Percentiles rank a stretch among this genome's conserved stretches.
These are phyloP conservation scores for Sebastolobus alascanus DNA, from an alignment of 2,797 vertebrate species.

Conservation along the genomic window DNA sequence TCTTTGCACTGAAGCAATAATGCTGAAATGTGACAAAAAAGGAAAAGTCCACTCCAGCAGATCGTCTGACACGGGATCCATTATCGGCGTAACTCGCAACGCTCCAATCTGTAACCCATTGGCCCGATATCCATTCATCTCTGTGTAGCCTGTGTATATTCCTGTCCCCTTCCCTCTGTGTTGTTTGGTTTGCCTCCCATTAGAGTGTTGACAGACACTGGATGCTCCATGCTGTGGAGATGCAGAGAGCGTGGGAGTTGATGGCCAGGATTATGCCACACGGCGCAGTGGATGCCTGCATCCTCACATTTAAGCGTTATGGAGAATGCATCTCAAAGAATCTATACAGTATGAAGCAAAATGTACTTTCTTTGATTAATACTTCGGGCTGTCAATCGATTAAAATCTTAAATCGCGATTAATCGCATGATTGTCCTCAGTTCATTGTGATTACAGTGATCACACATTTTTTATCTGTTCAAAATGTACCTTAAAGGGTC, in stretches of 20 bases:
- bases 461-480: too few species aligned
- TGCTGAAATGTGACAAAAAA: conserved; percentile 42
- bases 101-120: conserved; percentile 28
- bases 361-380: not conserved
- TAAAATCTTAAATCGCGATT: too few species aligned
- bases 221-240: conserved; percentile 82
- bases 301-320: conserved; percentile 54
- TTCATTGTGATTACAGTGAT: too few species aligned
- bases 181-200: conserved; percentile 77
- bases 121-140: conserved; percentile 46
- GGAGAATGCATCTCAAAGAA: conserved; percentile 32
- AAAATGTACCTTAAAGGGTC: too few species aligned
- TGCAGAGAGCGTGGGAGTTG: conserved; percentile 78
- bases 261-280: conserved; percentile 71
- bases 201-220: conserved; percentile 82
- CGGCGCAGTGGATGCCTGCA: conserved; percentile 58
- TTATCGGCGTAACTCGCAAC: conserved; percentile 30
- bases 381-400: not conserved
- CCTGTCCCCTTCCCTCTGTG: conserved; percentile 59
- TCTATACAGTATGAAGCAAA: conserved; percentile 6
- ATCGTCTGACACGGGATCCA: conserved; percentile 12
- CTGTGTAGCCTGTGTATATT: conserved; percentile 54
- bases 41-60: conserved; percentile 33
- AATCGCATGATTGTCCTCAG: too few species aligned
- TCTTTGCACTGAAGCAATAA: conserved; percentile 37